phyloP scores from a whole-genome alignment of 2,113 vertebrate species.

The Neotoma lepida region DNA sequence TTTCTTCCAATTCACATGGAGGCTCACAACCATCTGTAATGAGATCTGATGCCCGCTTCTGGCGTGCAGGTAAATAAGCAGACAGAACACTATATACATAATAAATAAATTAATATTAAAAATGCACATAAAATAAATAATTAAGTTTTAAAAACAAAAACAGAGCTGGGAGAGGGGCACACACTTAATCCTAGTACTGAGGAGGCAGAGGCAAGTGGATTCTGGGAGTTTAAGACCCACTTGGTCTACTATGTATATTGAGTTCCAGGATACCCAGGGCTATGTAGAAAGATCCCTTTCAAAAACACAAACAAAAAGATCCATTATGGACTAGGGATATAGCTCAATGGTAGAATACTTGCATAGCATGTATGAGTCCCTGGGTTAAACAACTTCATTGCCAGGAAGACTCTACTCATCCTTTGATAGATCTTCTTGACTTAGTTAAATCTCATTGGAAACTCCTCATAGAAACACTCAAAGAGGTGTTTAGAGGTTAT shows the following conservation, averaged over 20 bases:
- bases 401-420: not conserved
- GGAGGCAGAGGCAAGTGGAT: not conserved
- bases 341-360: not conserved
- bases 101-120: too few relatives aligned
- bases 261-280: not conserved
- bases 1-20: too few relatives aligned
- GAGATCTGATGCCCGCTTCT: too few relatives aligned
- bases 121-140: too few relatives aligned
- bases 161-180: rapidly evolving
- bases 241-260: not conserved
- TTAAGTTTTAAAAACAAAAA: not conserved
- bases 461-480: not conserved
- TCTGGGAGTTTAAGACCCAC: not conserved
- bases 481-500: not conserved
- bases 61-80: too few relatives aligned
- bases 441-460: not conserved
- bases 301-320: not conserved
- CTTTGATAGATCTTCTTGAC: not conserved
- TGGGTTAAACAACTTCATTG: not conserved
- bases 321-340: too few relatives aligned
- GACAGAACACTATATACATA: too few relatives aligned
- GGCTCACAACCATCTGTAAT: too few relatives aligned
- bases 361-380: not conserved
- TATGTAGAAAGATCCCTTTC: not conserved
- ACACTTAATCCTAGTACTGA: not conserved